Conservation (phyloP, 2,888 invertebrate genomes). For the Argynnis bischoffii region DNA sequence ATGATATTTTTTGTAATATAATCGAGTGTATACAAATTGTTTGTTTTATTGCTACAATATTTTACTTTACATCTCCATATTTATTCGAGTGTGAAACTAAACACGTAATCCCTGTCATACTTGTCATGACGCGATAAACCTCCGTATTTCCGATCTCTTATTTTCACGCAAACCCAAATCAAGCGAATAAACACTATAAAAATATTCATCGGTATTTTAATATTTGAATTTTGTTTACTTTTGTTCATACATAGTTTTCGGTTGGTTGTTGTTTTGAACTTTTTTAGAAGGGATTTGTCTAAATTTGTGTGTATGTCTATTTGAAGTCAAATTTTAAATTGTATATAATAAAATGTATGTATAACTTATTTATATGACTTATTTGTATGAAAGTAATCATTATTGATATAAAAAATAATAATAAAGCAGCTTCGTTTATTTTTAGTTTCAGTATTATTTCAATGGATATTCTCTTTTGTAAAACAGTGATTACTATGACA, state of each 20-base stretch:
- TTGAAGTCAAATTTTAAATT: too few species aligned
- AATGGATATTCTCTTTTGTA: background rate
- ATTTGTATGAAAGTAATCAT: too few species aligned
- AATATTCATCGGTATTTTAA: constrained; percentile 27
- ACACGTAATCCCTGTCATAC: constrained; percentile 36
- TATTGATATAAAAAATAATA: too few species aligned
- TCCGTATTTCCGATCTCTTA: constrained; percentile 34
- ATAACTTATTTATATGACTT: too few species aligned
- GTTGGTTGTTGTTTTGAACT: constrained; percentile 1
- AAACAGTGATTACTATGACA: constrained; percentile 37
- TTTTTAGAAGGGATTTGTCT: too few species aligned
- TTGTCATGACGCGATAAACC: constrained; percentile 36
- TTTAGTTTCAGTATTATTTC: too few species aligned
- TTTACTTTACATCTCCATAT: constrained; percentile 21
- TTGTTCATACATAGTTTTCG: background rate
- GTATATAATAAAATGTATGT: too few species aligned
- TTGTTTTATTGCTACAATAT: background rate
- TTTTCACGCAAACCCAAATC: constrained; percentile 37
- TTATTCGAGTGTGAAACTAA: constrained; percentile 36
- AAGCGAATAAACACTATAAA: constrained; percentile 37
- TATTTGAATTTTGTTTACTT: constrained; percentile 17
- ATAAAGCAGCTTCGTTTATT: too few species aligned
- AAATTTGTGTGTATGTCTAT: too few species aligned
- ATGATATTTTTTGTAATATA: too few species aligned
- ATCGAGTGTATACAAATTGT: too few species aligned